These are phyloP conservation scores for Netelia melanura DNA, from an alignment of 2,888 invertebrate genomes.

Conservation along the genomic window DNA sequence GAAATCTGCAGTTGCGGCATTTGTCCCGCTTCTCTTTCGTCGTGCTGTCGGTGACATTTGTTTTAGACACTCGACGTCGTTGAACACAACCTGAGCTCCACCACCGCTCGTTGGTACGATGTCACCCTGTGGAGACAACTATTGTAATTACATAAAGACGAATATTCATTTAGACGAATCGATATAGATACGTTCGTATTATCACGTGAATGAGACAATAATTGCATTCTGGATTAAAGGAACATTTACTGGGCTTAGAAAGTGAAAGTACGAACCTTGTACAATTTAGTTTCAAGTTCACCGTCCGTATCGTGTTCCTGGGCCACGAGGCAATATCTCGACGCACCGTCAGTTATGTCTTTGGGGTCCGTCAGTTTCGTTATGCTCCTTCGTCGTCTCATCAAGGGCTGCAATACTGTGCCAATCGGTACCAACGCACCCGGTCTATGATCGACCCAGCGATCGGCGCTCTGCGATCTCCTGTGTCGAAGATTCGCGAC, in stretches of 20 bases:
- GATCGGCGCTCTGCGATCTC: conserved; percentile 92
- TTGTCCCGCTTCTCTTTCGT: conserved; percentile 80
- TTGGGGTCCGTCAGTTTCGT: conserved; percentile 93
- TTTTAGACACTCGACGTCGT: conserved; percentile 95
- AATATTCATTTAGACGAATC: not conserved
- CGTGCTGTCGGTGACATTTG: conserved; percentile 90
- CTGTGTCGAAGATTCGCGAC: conserved; percentile 91
- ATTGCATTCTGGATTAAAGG: too few species aligned
- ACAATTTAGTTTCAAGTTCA: conserved; percentile 96
- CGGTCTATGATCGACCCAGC: conserved; percentile 96
- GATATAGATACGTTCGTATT: not conserved
- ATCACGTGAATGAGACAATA: too few species aligned
- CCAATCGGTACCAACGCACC: conserved; percentile 92
- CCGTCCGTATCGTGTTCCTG: conserved; percentile 97
- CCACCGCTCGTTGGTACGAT: conserved; percentile 97
- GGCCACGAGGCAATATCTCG: conserved; percentile 96
- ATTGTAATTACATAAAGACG: not conserved
- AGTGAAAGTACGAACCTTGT: conserved; percentile 87
- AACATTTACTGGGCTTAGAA: not conserved
- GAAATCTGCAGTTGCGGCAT: conserved; percentile 42
- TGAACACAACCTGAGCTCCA: conserved; percentile 97
- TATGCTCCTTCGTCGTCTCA: conserved; percentile 93
- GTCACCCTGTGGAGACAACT: conserved; percentile 88
- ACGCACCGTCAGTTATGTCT: conserved; percentile 85
- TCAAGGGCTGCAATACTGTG: conserved; percentile 95